Percentiles rank a stretch among this genome's conserved stretches.
phyloP scores from a whole-genome alignment of 2,888 invertebrate genomes.

The Melangyna quadrimaculata region DNA sequence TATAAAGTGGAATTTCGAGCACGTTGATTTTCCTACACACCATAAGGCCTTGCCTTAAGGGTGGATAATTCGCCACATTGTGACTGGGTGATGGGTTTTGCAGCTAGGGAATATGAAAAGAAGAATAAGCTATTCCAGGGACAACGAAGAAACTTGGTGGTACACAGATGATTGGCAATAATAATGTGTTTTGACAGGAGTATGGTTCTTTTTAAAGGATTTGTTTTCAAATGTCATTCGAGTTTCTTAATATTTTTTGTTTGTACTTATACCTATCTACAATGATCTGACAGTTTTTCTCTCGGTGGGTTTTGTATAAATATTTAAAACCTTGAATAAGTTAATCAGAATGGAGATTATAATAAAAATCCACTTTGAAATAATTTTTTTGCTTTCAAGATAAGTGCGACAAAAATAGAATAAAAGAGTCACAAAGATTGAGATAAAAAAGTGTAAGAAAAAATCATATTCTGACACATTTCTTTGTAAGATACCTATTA shows the following conservation, averaged over 20 bases:
- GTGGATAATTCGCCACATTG: constrained; percentile 19
- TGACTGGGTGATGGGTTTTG: not conserved
- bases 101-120: not conserved
- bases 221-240: constrained; percentile 32
- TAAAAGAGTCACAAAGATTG: not conserved
- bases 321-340: constrained; percentile 27
- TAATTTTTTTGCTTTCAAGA: not conserved
- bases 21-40: constrained; percentile 45
- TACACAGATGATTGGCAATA: constrained; percentile 58
- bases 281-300: constrained; percentile 19
- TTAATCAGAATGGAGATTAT: constrained; percentile 36
- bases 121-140: not conserved
- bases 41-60: not conserved
- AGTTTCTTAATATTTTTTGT: not conserved
- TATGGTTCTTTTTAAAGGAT: constrained; percentile 28
- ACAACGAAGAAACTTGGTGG: not conserved
- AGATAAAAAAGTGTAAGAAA: not conserved
- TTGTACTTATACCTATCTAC: constrained; percentile 23
- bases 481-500: no score
- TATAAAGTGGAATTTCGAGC: constrained; percentile 19
- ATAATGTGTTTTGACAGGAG: constrained; percentile 64
- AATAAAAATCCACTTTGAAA: constrained; percentile 14
- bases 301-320: not conserved
- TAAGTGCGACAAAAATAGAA: not conserved
- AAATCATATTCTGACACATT: not conserved